Evolutionary conservation across 2,888 invertebrate genomes (phyloP), one percentile per base, ranked within the genome.

Genomic region (Deilephila elpenor): DNA sequence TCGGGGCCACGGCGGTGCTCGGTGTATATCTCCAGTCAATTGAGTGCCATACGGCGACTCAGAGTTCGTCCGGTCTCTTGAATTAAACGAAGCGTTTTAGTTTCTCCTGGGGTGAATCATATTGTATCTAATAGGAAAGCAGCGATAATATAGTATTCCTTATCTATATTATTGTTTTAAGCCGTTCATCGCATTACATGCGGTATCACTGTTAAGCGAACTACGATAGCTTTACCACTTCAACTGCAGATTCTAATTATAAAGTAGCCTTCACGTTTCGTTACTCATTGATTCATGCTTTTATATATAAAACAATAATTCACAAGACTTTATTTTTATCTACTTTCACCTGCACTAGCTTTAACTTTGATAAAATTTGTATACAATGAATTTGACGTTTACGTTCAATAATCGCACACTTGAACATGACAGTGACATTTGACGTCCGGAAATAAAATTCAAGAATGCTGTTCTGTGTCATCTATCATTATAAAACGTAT

Each of bases 1-100:
- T 64, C 77, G 73, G 32, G 89, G 88, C 87, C 89, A 88, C 78
- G 83, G 84, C 25, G 88, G 87, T 71, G 84, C 83, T 75, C 81
- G 84, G 73, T 77, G 82, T 67, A 82, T 77, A 73, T 81, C 79
- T 32, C 89, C 88, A 82, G 89, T 91, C 76, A 86, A 71, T 51
- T 82, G 84, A 70, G 81, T 79, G 71, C 81, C 84, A 77, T 89
- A 85, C 29, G 83, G 75, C 60, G 79, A 83, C 72, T 88, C 90
- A 80, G 80, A 79, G 71, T 86, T 83, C 71, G 77, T 75, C 34
- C 79, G 84, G 72, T 86, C 79, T 78, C 87, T 87, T 71, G 74
- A 78, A 77, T 78, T 73, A 77, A 76, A 76, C 73, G 71, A 61
- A 37, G 72, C 51, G 67, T 56, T 71, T 67, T 64, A 67, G 59